Conservation (phyloP, 1,140 invertebrate species). For the Meteorus sp. region DNA sequence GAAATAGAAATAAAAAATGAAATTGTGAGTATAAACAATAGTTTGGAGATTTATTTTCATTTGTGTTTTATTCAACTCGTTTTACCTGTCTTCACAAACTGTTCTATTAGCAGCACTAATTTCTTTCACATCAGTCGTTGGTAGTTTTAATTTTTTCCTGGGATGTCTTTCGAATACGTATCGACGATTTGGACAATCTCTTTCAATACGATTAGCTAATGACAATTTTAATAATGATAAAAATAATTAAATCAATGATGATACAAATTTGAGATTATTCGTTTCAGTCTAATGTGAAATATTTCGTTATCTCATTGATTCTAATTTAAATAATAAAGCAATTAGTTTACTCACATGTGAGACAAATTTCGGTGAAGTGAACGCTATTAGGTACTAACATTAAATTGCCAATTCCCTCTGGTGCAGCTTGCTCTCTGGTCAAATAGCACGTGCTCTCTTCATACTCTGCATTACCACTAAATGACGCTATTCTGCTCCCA, state of each 20-base stretch:
- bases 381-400: constrained; percentile 84
- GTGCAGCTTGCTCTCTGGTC: constrained; percentile 79
- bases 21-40: not conserved
- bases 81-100: constrained; percentile 81
- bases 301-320: too few relatives aligned
- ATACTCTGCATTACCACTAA: constrained; percentile 79
- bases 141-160: constrained; percentile 78
- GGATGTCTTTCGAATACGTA: constrained; percentile 88
- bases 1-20: constrained; percentile 24
- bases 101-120: constrained; percentile 78
- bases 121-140: constrained; percentile 77
- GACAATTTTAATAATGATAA: constrained; percentile 23
- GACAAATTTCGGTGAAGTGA: constrained; percentile 87
- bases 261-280: too few relatives aligned
- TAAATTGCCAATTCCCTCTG: constrained; percentile 82
- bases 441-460: constrained; percentile 89
- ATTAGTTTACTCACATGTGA: constrained; percentile 72
- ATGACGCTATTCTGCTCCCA: constrained; percentile 78
- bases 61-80: not conserved
- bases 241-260: constrained; percentile 8
- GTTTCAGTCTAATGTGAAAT: too few relatives aligned
- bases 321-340: not conserved
- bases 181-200: constrained; percentile 82
- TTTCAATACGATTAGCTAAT: constrained; percentile 78
- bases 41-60: not conserved